Base-by-base conservation (phyloP, 2,113 vertebrate species). In the Podarcis cretensis region DNA sequence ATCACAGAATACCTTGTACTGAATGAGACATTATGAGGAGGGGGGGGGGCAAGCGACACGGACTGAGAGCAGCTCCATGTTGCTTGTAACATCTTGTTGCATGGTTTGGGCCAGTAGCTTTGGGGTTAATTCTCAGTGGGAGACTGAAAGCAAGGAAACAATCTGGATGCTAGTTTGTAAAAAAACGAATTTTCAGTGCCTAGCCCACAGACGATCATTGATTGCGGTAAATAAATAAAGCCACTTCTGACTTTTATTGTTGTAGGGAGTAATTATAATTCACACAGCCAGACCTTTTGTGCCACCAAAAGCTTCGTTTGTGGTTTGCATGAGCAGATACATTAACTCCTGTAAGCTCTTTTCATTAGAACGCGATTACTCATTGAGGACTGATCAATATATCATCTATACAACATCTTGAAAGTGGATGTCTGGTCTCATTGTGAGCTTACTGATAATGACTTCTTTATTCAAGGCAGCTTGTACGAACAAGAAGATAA, bases 401-500 rank as follows among this genome's bases (percentile, higher is more conserved):
- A 99, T 98, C 98, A 98, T 98, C 98, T 97, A 98, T 97, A 97
- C 97, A 98, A 97, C 98, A 97, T 98, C 97, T 97, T 97, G 97
- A 98, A 98, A 97, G 98, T 97, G 97, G 97, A 97, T 96, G 97
- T 98, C 98, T 98, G 98, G 96, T 96, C 97, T 97, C 97, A 98
- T 98, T 98, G 98, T 98, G 97, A 97, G 96, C 94, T 96, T 93
- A 93, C 97, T 98, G 98, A 98, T 98, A 98, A 98, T 98, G 97
- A 97, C 97, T 97, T 97, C 97, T 97, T 98, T 98, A 98, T 98
- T 98, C 98, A 98, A 96, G 96, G 96, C 93, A 95, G 97, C 98
- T 98, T 98, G 98, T 98, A 98, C 97, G 97, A 98, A 98, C 98
- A 98, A 97, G 98, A 94, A 98, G 98, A 98, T 98, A 98, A 98